A percentile compares a stretch with the other conserved stretches of the same genome.
phyloP scores from a whole-genome alignment of 2,797 vertebrate species.

The Aselliscus stoliczkanus region DNA sequence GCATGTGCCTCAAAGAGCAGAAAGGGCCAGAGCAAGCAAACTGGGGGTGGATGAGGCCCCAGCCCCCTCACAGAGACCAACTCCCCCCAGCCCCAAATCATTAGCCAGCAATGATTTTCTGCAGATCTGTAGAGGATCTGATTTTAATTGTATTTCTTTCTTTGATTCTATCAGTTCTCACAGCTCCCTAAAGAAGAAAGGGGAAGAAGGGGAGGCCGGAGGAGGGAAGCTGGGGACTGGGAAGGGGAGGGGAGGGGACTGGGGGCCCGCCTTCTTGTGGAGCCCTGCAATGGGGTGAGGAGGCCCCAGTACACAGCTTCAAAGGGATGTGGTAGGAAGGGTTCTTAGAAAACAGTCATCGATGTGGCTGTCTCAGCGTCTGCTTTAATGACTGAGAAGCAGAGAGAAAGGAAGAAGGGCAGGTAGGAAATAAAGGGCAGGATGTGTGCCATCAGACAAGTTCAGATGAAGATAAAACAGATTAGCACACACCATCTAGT shows the following conservation, averaged over 20 bases:
- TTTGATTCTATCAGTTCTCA: background rate
- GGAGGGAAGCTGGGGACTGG: background rate
- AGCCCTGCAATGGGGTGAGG: background rate
- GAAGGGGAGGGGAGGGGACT: background rate
- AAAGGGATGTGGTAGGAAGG: background rate
- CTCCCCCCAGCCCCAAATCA: constrained; percentile 9
- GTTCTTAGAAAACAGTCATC: constrained; percentile 69
- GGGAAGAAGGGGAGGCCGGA: background rate
- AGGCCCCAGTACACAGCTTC: background rate
- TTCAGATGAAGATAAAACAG: constrained; percentile 62
- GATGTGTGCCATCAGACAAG: constrained; percentile 47
- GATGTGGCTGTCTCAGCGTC: background rate
- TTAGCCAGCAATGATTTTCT: constrained; percentile 48
- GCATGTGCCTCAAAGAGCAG: background rate
- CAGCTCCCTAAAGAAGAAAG: background rate
- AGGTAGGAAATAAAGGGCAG: constrained; percentile 30
- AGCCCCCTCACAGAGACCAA: background rate
- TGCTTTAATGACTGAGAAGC: background rate
- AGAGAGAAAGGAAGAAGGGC: constrained; percentile 10
- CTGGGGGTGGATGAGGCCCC: background rate
- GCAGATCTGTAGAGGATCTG: constrained; percentile 40
- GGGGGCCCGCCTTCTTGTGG: background rate
- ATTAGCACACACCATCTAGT: background rate
- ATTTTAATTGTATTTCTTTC: constrained; percentile 46
- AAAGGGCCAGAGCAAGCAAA: background rate